Evolutionary conservation across 1,140 invertebrate genomes (phyloP), one percentile per base, ranked within the genome.

Genomic region (Ceratosolen fusciceps): DNA sequence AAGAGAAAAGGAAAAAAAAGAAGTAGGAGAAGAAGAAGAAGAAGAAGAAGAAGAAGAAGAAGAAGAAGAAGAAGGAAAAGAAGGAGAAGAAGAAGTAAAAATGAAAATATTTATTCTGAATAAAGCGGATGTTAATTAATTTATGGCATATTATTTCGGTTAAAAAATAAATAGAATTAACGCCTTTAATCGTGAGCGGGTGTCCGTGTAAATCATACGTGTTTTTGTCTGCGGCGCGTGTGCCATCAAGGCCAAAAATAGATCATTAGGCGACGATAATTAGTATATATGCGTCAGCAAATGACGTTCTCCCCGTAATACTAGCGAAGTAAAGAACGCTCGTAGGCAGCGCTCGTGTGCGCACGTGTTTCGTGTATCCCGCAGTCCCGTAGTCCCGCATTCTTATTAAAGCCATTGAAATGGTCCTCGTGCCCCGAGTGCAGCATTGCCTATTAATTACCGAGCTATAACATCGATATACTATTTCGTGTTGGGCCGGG

Each of bases 201-300:
- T 29, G 74, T 16, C 4, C 49, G 58, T 67, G 79, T 80, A 80
- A 80, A 80, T 80, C 79, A 80, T 77, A 72, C 56, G 47, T 73
- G 76, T 80, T 80, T 80, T 72, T 74, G 79, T 76, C 74, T 39
- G 72, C 34, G 74, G 43, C 52, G 78, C 78, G 73, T 56, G 62
- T 58, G 70, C 62, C 79, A 80, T 80, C 79, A 80, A 76, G 79
- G 79, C 79, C 68, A 56, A 80, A 80, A 80, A 80, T 80, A 80
- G 79, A 80, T 80, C 79, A 80, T 80, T 80, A 80, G 79, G 58
- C 79, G 79, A 65, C 79, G 79, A 80, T 80, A 80, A 80, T 80
- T 80, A 80, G 79, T 80, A 80, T 80, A 72, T 80, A 80, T 80
- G 79, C 79, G 79, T 80, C 79, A 80, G 79, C 79, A 80, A 80